These are phyloP conservation scores for Carassius carassius DNA, from an alignment of 2,113 vertebrate species.

Conservation along the genomic window DNA sequence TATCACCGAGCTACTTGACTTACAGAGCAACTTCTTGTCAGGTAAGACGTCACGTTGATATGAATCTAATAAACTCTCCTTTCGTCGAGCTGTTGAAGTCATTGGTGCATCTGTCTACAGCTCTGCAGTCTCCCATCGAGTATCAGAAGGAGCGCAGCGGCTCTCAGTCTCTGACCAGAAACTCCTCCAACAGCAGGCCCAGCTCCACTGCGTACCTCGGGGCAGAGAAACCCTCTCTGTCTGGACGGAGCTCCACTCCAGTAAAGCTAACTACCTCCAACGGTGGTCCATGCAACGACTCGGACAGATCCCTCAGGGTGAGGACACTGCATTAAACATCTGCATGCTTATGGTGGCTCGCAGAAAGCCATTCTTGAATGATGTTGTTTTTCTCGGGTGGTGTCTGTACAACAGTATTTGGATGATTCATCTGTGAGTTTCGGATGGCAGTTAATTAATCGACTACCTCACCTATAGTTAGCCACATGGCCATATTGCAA, in stretches of 20 bases:
- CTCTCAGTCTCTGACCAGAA: slow-evolving; percentile 80
- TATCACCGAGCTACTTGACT: slow-evolving; percentile 90
- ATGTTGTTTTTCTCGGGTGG: background rate
- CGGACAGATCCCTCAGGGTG: slow-evolving; percentile 86
- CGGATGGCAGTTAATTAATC: background rate
- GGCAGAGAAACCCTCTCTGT: slow-evolving; percentile 81
- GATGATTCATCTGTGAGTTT: background rate
- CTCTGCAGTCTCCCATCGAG: slow-evolving; percentile 94
- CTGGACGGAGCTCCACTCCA: slow-evolving; percentile 79
- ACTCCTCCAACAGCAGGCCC: slow-evolving; percentile 83
- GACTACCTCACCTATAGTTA: background rate
- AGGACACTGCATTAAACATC: slow-evolving; percentile 46
- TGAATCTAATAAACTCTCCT: background rate
- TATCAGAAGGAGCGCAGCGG: slow-evolving; percentile 88
- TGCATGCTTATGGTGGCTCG: background rate
- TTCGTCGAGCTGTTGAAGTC: background rate
- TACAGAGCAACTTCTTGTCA: slow-evolving; percentile 91
- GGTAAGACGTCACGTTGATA: slow-evolving; percentile 70
- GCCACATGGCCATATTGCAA: background rate
- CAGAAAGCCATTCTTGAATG: no score
- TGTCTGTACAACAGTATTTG: background rate
- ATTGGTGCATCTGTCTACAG: slow-evolving; percentile 65
- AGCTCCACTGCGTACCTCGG: slow-evolving; percentile 82
- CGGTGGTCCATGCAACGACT: slow-evolving; percentile 85
- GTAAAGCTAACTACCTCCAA: slow-evolving; percentile 93